Evolutionary conservation across 2,113 vertebrate genomes (phyloP).

Genomic region (Lepus timidus): DNA sequence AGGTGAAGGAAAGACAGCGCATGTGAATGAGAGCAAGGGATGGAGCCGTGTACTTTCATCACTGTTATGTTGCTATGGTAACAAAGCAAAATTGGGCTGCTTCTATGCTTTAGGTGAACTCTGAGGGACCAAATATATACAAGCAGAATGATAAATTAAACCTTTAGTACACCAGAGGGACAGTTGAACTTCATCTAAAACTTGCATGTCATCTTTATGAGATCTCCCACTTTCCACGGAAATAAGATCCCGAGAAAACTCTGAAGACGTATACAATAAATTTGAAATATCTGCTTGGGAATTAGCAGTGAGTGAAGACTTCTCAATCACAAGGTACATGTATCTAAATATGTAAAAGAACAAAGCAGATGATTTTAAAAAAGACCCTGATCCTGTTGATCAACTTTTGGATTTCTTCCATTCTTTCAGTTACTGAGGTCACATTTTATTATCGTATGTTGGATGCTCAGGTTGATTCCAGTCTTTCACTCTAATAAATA

Average conservation of each 20-base stretch:
- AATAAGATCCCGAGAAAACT: neutral
- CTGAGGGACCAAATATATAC: neutral
- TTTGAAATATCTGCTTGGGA: slow-evolving; percentile 32
- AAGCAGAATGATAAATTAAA: slow-evolving; percentile 16
- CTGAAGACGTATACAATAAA: neutral
- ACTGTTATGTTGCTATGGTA: slow-evolving; percentile 66
- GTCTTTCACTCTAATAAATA: neutral
- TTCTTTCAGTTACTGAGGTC: neutral
- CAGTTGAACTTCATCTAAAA: slow-evolving; percentile 2
- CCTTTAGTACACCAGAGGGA: slow-evolving; percentile 25
- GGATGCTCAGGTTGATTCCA: neutral
- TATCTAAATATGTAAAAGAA: neutral
- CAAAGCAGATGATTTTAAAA: neutral
- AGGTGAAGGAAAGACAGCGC: neutral
- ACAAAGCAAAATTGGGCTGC: slow-evolving; percentile 23
- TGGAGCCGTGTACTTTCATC: neutral
- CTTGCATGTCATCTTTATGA: neutral
- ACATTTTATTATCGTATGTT: neutral
- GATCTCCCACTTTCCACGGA: neutral
- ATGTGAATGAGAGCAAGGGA: neutral
- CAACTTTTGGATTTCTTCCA: neutral
- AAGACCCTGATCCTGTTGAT: neutral
- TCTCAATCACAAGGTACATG: neutral
- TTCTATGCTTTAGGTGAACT: neutral
- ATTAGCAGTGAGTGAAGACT: neutral